Conservation (phyloP, 2,113 vertebrate genomes). For the Todiramphus chloris region DNA sequence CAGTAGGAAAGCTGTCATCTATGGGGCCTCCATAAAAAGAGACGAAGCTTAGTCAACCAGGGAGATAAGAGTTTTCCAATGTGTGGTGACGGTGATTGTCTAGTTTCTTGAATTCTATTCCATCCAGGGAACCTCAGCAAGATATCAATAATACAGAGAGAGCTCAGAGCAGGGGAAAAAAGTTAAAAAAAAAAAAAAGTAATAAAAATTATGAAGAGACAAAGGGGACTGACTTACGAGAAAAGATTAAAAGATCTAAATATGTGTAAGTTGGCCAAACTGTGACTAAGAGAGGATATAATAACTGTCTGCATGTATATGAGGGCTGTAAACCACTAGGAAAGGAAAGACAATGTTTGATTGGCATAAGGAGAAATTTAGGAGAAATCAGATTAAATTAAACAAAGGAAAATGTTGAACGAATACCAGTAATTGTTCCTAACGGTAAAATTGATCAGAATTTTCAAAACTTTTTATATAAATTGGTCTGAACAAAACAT, state of each 20-base stretch:
- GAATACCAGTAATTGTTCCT: background rate
- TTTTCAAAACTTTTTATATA: background rate
- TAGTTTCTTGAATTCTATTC: background rate
- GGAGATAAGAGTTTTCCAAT: background rate
- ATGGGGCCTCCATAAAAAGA: background rate
- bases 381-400: background rate
- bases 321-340: conserved; percentile 1
- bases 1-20: background rate
- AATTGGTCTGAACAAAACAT: background rate
- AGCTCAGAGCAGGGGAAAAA: background rate
- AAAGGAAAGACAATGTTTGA: background rate
- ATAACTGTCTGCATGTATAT: background rate
- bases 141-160: background rate
- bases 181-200: background rate
- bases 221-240: background rate
- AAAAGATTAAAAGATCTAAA: background rate
- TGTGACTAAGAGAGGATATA: conserved; percentile 26
- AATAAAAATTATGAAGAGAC: background rate
- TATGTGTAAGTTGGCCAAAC: background rate
- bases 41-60: background rate
- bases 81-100: fast-evolving
- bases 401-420: background rate
- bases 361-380: background rate
- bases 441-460: background rate
- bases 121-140: background rate